Evolutionary conservation across 2,888 invertebrate species (phyloP), one percentile per base, ranked within the genome.

Genomic region (Epicampocera succincta): DNA sequence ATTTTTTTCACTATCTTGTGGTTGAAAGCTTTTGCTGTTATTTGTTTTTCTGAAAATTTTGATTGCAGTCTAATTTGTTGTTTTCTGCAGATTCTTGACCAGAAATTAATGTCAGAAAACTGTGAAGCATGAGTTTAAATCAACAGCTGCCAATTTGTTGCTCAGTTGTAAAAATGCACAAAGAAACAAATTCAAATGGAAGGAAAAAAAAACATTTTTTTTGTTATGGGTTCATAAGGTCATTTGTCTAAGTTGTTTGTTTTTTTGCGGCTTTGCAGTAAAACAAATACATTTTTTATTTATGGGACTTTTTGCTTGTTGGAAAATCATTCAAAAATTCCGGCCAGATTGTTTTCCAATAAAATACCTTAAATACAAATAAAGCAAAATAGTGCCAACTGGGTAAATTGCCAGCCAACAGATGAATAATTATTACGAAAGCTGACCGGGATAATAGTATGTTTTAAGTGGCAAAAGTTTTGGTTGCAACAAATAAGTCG

Each of bases 101-200:
- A 85, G 84, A 85, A 86, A 87, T 87, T 87, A 87, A 85, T 85
- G 87, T 86, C 86, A 86, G 85, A 88, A 88, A 87, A 87, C 88
- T 87, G 89, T 87, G 86, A 87, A 86, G 87, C 83, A 82, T 75
- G 74, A 87, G 86, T 84, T 84, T 84, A 85, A 86, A 85, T 85
- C 84, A 86, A 82, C 84, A 85, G 73, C 83, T 83, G 80, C 72
- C 80, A 69, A 84, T 80, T 77, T 82, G 69, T 75, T 83, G 74
- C 74, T 79, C 73, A 58, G 66, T 66, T 65, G 29, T 63, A 46
- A 58, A 61, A 76, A 19, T 48, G 17, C 13, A 11, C 11, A 13
- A 40, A 54, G 8, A 46, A 74, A 50, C 33, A 33, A 33, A 33
- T 33, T 33, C 6, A 33, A 66, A 60, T 29, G 1, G 15, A 44